Base-by-base conservation (phyloP, 2,888 invertebrate species). In the Leptura quadrifasciata region DNA sequence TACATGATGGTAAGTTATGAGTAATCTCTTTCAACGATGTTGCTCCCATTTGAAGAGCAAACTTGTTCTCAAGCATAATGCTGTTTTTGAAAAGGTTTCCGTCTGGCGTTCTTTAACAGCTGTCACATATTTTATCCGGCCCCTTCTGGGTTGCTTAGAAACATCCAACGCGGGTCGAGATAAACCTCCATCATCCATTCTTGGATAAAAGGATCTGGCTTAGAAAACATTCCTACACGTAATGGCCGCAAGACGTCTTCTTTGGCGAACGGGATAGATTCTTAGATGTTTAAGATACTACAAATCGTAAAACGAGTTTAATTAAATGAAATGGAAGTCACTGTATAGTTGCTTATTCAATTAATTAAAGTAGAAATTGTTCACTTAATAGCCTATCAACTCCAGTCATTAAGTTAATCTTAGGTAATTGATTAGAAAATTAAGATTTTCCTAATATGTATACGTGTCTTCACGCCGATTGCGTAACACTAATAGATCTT, bases 41-140 rank as follows among this genome's bases (percentile, higher is more conserved):
- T 58, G 76, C 75, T 78, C 74, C 79, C 78, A 80, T 80, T 76
- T 79, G 78, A 75, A 75, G 69, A 78, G 74, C 75, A 75, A 76
- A 75, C 76, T 77, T 68, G 72, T 78, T 78, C 74, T 76, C 76
- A 69, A 63, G 64, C 52, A 71, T 72, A 65, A 65, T 65, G 27
- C 47, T 54, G n/a, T 20, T 72, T 75, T 69, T 55, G 74, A 74
- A 79, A 76, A 74, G 76, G 74, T 74, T 71, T 76, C 65, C 70
- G 76, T 76, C 75, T 77, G 79, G 74, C 27, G 64, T 74, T 79
- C 76, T 79, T 76, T 70, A 65, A 63, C 72, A 77, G 80, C 80
- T 81, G 80, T 81, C 79, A 79, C 79, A 81, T 81, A 81, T 76
- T 78, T 81, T 77, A 81, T 76, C 72, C 61, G 75, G 76, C 79